These are phyloP conservation scores for Rhynchopsitta pachyrhyncha DNA, from an alignment of 2,113 vertebrate genomes.

Conservation along the genomic window DNA sequence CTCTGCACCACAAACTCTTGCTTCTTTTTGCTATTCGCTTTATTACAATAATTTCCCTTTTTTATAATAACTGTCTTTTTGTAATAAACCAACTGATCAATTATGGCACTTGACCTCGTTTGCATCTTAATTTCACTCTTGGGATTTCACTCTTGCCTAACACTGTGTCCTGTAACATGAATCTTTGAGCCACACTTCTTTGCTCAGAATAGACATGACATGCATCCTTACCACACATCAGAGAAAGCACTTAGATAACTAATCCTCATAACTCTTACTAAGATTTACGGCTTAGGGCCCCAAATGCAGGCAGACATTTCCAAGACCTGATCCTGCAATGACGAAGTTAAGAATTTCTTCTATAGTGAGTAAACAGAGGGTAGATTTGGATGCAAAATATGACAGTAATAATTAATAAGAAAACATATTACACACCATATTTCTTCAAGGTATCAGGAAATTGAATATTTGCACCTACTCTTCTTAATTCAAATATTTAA, in stretches of 20 bases:
- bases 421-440: not conserved
- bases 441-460: not conserved
- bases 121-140: not conserved
- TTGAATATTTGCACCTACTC: not conserved
- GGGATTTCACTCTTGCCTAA: not conserved
- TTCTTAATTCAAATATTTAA: not conserved
- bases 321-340: not conserved
- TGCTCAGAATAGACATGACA: not conserved
- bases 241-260: not conserved
- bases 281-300: not conserved
- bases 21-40: not conserved
- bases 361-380: not conserved
- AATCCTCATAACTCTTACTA: not conserved
- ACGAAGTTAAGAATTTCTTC: not conserved
- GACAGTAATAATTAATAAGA: not conserved
- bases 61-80: not conserved
- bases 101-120: not conserved
- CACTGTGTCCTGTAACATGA: not conserved
- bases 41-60: not conserved
- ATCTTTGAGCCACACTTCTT: not conserved
- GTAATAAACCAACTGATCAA: not conserved
- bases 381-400: not conserved
- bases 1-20: not conserved
- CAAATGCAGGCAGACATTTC: not conserved
- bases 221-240: not conserved